Evolutionary conservation across 2,888 invertebrate species (phyloP), one percentile per base, ranked within the genome.

Genomic region (Orgyia antiqua): DNA sequence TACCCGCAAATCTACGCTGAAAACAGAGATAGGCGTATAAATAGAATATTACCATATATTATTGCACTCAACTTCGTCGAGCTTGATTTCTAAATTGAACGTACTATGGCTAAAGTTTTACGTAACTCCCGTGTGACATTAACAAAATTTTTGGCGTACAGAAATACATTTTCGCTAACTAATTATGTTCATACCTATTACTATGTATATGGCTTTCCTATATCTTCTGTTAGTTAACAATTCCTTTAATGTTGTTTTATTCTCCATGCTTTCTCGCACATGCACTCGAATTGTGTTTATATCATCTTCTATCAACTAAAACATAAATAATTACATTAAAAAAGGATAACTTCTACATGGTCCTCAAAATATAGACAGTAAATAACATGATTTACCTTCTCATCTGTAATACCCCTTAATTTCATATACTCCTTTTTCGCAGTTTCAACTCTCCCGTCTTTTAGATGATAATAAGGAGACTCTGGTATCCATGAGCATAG

Each of bases 381-480:
- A n/a, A n/a, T n/a, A n/a, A n/a, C n/a, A 11, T 19, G 11, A 31
- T 43, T 33, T 57, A 86, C 87, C 69, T 72, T 75, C 39, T 73
- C 72, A 56, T 82, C 71, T 7, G 60, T 67, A 26, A 73, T 70
- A 11, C 88, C 82, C 42, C 82, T 88, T 8, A 89, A 46, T 20
- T 58, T 58, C 51, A 68, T 67, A 21, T 87, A 76, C 33, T 73
- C 80, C 18, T 66, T 74, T 42, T 67, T 77, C 0, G 89, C 89
- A 0, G 79, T 78, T 1, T 72, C 76, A 2, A 78, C 50, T 13
- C 82, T 68, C 1, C 82, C 87, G 35, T 83, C 80, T 60, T 88
- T 89, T 19, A 91, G 59, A 25, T 90, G 72, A 45, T 83, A 90
- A 45, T 90, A 89, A 1, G 90, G 90, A 0, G 90, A 89, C 50